Evolutionary conservation across 2,113 vertebrate genomes (phyloP), one percentile per base, ranked within the genome.

Genomic region (Phylloscopus whistleri): DNA sequence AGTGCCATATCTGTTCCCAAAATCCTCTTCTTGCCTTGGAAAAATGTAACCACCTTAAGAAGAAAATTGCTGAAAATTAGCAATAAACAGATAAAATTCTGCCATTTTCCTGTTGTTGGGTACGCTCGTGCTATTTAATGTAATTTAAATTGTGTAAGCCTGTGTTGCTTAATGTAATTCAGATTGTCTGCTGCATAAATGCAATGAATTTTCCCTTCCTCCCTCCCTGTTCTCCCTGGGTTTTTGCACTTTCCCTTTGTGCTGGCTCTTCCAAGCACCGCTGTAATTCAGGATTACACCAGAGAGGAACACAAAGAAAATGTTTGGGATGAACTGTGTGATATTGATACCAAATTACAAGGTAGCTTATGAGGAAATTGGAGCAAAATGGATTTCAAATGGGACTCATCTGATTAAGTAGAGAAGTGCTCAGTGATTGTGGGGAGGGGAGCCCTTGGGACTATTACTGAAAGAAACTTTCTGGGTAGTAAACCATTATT

Each of bases 351-450:
- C 56, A 68, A 95, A 92, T 94, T 92, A 64, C 56, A 33, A 74
- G 37, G 27, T 28, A 13, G 3, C 48, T 88, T 59, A 72, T 44
- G 87, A 88, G 37, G 56, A 81, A 93, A 89, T 86, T 52, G 79
- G 76, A 84, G 52, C n/a, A 74, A 88, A 92, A 78, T 64, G 56
- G 75, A 46, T 88, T 84, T 93, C 23, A 94, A 90, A 75, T 81
- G 68, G 78, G 60, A 16, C 55, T 92, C 11, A 64, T 78, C 64
- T 96, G 79, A n/a, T 91, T 14, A 49, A 90, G 44, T 10, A 43
- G 51, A 85, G 31, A 41, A 23, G 13, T 66, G 16, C 59, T 82
- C 3, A 1, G 21, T 53, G 81, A 39, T 59, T 76, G 76, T 80
- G 60, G 48, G 70, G n/a, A 90, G 48, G 6, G 62, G 80, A 72